Conservation (phyloP, 2,113 vertebrate species). For the Malurus melanocephalus region DNA sequence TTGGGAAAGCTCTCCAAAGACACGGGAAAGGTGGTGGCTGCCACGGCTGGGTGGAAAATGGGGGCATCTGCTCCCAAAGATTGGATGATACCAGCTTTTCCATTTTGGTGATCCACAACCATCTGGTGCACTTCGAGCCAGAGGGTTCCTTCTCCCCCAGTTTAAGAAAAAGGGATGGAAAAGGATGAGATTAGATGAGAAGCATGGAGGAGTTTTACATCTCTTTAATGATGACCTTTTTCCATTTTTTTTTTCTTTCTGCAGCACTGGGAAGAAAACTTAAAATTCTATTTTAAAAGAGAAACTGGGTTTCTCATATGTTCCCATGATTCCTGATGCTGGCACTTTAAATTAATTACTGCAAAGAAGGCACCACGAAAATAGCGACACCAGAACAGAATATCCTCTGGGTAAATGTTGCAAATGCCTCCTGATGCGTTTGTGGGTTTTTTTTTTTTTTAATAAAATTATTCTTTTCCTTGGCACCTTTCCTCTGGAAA, state of each 20-base stretch:
- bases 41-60: background rate
- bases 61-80: background rate
- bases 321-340: slow-evolving; percentile 35
- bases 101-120: slow-evolving; percentile 6
- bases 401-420: slow-evolving; percentile 36
- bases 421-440: background rate
- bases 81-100: background rate
- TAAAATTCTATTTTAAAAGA: slow-evolving; percentile 36
- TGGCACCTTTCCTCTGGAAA: background rate
- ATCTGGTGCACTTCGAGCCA: background rate
- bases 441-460: background rate
- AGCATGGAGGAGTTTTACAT: background rate
- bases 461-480: background rate
- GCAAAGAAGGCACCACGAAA: background rate
- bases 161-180: background rate
- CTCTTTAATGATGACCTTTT: slow-evolving; percentile 46
- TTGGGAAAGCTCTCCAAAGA: background rate
- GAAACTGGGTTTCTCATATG: background rate
- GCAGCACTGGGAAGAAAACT: background rate
- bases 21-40: background rate
- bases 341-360: slow-evolving; percentile 47
- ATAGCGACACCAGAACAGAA: background rate
- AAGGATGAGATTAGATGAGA: background rate
- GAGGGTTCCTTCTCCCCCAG: slow-evolving; percentile 26
- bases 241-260: background rate